phyloP scores from a whole-genome alignment of 2,113 vertebrate species.

The Phyllostomus hastatus region DNA sequence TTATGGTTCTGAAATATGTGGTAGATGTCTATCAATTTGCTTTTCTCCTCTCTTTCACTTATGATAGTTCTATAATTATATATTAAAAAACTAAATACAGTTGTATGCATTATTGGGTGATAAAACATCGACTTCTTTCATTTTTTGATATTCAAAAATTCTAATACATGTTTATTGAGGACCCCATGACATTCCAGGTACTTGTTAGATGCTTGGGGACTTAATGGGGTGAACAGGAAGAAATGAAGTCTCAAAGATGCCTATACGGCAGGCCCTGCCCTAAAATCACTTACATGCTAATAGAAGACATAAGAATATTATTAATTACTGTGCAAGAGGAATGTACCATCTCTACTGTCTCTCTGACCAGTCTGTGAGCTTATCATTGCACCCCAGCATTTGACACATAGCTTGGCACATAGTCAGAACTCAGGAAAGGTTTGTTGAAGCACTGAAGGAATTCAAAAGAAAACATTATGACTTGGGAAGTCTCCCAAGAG shows the following conservation, averaged over 20 bases:
- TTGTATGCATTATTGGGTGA: background rate
- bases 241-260: background rate
- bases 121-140: background rate
- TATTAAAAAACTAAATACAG: background rate
- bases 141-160: constrained; percentile 21
- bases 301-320: background rate
- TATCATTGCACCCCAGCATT: background rate
- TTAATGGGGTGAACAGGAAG: background rate
- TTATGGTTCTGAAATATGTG: background rate
- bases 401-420: background rate
- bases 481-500: background rate
- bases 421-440: background rate
- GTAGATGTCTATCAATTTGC: background rate
- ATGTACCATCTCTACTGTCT: background rate
- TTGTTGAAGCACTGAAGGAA: background rate
- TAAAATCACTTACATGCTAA: background rate
- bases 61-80: background rate
- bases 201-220: background rate
- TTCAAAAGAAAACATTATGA: background rate
- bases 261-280: background rate
- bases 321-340: background rate
- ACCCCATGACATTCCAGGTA: background rate
- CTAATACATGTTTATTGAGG: background rate
- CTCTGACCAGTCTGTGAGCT: background rate
- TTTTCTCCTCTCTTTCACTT: background rate